Base-by-base conservation (phyloP, 2,797 vertebrate species). In the Pseudochirops corinnae region DNA sequence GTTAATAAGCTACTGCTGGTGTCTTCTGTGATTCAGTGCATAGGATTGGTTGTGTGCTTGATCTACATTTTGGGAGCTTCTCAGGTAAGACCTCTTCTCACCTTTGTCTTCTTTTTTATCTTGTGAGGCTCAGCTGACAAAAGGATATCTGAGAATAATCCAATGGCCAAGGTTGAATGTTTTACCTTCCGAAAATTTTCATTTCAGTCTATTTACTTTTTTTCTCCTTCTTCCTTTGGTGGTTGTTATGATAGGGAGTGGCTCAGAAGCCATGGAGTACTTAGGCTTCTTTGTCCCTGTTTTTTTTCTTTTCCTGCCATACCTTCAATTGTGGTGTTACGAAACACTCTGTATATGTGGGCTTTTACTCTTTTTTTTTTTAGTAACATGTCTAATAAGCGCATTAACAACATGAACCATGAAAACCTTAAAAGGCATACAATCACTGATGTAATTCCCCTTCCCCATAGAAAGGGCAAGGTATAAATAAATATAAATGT, bases 1-100 rank as follows among this genome's bases (percentile, higher is more conserved):
- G 97, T 58, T 94, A 98, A 97, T 97, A 98, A 57, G 0, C 90
- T 98, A 55, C 94, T 98, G 94, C 96, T 98, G 46, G 87, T 98
- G 95, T 97, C 97, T 0, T 98, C 97, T 0, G 92, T 93, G 18
- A 94, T 98, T 90, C 98, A 98, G 97, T 98, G 98, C 58, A 96
- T 98, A 94, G 95, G 98, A 52, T 96, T 99, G 92, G 94, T 99
- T 50, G 93, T 98, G 94, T 98, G 98, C 93, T 87, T 98, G 90
- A 39, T 94, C 95, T 98, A 98, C 97, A 93, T 99, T 96, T 97
- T 98, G 95, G 94, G 3, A 39, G 90, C 96, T 62, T 92, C 97
- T 18, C 98, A 67, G 98, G 98, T 99, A 99, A 98, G 98, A 97
- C 11, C 94, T 92, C 50, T 52, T 28, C 0, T 31, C 0, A 2